These are phyloP conservation scores for Stichopus horrens DNA, from an alignment of 53 echinoderm and acorn worm species.

Conservation along the genomic window DNA sequence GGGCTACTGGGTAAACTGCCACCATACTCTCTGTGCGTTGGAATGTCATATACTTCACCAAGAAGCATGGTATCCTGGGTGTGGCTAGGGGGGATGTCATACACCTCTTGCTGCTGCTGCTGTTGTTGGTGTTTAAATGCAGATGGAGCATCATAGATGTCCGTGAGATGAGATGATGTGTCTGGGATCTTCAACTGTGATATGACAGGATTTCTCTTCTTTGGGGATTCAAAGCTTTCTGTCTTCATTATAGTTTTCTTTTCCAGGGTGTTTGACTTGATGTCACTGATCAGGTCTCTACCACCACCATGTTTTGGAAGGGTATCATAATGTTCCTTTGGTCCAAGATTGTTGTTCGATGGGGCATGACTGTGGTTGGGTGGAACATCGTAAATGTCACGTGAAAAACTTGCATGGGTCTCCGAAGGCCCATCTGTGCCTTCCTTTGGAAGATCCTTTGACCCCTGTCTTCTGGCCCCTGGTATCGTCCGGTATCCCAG, in stretches of 20 bases:
- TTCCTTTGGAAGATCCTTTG: constrained; percentile 17
- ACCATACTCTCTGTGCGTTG: constrained; percentile 31
- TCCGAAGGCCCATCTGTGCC: not conserved
- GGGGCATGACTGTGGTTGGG: constrained; percentile 51
- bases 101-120: constrained; percentile 44
- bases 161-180: not conserved
- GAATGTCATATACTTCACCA: constrained; percentile 64
- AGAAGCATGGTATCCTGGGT: not conserved
- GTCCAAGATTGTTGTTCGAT: constrained; percentile 41
- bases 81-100: constrained; percentile 68
- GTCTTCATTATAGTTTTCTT: not conserved
- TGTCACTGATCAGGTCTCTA: not conserved
- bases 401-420: not conserved
- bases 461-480: constrained; percentile 49
- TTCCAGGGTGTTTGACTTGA: not conserved
- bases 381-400: constrained; percentile 88
- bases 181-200: constrained; percentile 17
- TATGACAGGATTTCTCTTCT: not conserved
- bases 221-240: constrained; percentile 16
- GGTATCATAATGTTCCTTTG: constrained; percentile 58
- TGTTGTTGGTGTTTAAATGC: constrained; percentile 30
- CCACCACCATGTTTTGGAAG: constrained; percentile 54
- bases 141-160: constrained; percentile 35
- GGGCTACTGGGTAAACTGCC: constrained; percentile 50
- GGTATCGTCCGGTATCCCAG: constrained; percentile 51